phyloP scores from a whole-genome alignment of 1,140 invertebrate species.

The Episyrphus balteatus region DNA sequence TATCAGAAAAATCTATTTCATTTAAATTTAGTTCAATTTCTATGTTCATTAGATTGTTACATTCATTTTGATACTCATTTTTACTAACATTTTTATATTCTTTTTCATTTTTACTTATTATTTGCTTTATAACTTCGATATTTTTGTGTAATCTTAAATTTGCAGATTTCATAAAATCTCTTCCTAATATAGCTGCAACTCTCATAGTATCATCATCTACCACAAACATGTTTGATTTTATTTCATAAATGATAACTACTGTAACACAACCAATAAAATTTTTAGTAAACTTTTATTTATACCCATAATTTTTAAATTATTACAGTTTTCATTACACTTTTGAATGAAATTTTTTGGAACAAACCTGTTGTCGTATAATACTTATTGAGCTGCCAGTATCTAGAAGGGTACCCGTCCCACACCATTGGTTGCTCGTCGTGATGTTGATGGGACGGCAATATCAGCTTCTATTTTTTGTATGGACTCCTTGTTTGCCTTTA shows the following conservation, averaged over 20 bases:
- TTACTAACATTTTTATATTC: too few species aligned
- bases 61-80: too few species aligned
- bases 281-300: constrained; percentile 1
- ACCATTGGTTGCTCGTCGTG: too few species aligned
- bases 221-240: constrained; percentile 7
- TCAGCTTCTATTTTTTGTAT: too few species aligned
- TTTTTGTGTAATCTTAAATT: not conserved
- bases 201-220: constrained; percentile 9
- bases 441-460: too few species aligned
- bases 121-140: not conserved
- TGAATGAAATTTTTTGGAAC: not conserved
- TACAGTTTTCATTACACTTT: not conserved
- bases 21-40: too few species aligned
- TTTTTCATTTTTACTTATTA: not conserved
- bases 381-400: not conserved
- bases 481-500: too few species aligned
- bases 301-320: constrained; percentile 1
- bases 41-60: too few species aligned
- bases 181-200: constrained; percentile 1
- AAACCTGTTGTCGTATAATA: not conserved
- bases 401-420: not conserved
- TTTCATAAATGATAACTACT: not conserved
- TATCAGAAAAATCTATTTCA: not conserved
- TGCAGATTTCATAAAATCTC: too few species aligned
- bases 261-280: not conserved